Conservation (phyloP, 1,140 invertebrate genomes). For the Arctopsyche grandis region DNA sequence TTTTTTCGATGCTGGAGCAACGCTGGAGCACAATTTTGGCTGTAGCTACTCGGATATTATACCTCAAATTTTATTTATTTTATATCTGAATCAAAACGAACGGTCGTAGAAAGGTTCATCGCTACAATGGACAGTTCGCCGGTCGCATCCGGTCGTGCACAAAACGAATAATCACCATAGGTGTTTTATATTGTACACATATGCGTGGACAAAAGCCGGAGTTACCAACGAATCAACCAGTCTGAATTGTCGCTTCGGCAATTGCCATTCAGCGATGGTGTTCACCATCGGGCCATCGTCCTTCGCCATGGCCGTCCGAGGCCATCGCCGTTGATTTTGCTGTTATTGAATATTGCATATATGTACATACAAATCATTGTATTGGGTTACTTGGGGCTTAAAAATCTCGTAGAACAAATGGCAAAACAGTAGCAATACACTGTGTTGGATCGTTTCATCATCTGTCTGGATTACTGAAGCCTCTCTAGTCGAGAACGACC, state of each 20-base stretch:
- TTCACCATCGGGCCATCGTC: constrained; percentile 11
- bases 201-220: constrained; percentile 28
- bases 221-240: no score
- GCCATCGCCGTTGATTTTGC: not conserved
- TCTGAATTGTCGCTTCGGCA: constrained; percentile 39
- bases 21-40: no score
- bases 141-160: constrained; percentile 48
- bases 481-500: no score
- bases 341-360: not conserved
- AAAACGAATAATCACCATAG: constrained; percentile 36
- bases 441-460: no score
- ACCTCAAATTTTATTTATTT: no score
- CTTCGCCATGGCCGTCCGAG: not conserved
- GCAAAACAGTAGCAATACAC: no score
- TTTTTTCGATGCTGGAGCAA: no score
- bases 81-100: no score
- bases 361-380: no score
- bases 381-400: no score
- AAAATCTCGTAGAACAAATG: no score
- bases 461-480: no score
- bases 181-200: not conserved
- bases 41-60: not conserved
- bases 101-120: not conserved
- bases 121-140: constrained; percentile 17
- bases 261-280: constrained; percentile 38